phyloP scores from a whole-genome alignment of 2,113 vertebrate species.

The Dipodomys spectabilis region DNA sequence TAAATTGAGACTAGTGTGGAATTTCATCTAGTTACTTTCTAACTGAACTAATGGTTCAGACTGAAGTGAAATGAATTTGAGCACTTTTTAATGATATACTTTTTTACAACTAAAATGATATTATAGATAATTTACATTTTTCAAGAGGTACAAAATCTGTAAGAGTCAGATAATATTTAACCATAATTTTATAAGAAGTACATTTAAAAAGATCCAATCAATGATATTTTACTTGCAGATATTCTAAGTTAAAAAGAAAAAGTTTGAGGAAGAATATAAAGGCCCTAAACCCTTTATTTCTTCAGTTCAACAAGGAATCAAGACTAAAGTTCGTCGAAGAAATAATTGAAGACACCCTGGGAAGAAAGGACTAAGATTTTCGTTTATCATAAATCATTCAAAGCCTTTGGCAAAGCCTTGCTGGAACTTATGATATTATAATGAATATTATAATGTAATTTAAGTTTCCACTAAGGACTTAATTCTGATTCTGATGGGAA shows the following conservation, averaged over 20 bases:
- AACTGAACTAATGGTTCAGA: constrained; percentile 30
- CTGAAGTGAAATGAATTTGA: constrained; percentile 57
- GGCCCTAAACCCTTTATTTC: constrained; percentile 69
- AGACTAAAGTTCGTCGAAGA: constrained; percentile 71
- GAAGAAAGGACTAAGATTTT: constrained; percentile 71
- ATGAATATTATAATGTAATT: constrained; percentile 80
- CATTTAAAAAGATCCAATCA: constrained; percentile 62
- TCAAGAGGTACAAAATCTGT: constrained; percentile 55
- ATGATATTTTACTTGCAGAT: constrained; percentile 67
- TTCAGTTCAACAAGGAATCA: constrained; percentile 73
- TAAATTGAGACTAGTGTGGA: constrained; percentile 24
- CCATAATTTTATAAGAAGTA: constrained; percentile 46
- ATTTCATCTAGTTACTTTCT: constrained; percentile 50
- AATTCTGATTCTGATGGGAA: constrained; percentile 71
- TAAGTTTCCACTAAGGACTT: constrained; percentile 78
- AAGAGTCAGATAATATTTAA: constrained; percentile 71
- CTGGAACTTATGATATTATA: constrained; percentile 75
- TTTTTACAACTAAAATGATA: constrained; percentile 57
- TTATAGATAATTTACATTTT: constrained; percentile 50
- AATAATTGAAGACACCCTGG: constrained; percentile 80
- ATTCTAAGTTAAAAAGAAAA: constrained; percentile 67
- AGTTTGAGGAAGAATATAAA: constrained; percentile 68
- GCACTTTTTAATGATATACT: constrained; percentile 48
- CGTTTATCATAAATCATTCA: constrained; percentile 82
- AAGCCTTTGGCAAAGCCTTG: constrained; percentile 77